Conservation (phyloP, 2,888 invertebrate genomes). For the Lacanobia wlatinum region DNA sequence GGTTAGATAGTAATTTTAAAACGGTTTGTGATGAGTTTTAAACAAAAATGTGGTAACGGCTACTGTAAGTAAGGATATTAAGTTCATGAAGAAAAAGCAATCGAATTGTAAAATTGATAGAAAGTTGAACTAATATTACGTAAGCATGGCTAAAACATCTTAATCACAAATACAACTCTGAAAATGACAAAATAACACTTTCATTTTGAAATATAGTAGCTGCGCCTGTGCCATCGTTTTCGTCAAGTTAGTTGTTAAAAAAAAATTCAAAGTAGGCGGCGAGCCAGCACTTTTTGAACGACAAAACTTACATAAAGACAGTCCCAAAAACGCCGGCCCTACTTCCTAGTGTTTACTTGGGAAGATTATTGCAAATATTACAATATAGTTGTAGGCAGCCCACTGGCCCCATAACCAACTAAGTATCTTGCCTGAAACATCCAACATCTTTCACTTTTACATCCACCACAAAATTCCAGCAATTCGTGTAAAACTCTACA, state of each 20-base stretch:
- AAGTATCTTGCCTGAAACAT: not conserved
- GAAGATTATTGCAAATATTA: no score
- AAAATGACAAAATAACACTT: not conserved
- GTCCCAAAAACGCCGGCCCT: no score
- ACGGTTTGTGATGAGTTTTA: not conserved
- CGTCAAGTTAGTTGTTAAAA: no score
- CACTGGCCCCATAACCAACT: not conserved
- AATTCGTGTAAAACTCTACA: not conserved
- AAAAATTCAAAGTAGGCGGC: no score
- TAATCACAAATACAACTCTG: not conserved
- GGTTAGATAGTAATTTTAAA: not conserved
- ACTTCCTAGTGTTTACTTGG: no score
- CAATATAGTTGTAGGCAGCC: no score
- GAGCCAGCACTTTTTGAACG: no score
- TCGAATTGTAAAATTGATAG: not conserved
- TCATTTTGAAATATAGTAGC: not conserved
- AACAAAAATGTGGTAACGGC: not conserved
- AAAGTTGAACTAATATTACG: not conserved
- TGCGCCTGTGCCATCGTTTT: not conserved
- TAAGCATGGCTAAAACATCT: not conserved
- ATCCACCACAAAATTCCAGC: constrained; percentile 7
- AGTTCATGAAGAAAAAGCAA: not conserved
- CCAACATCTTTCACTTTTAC: not conserved
- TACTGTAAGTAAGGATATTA: not conserved
- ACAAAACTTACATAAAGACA: no score